phyloP scores from a whole-genome alignment of 2,797 vertebrate genomes.

The Cheirogaleus major region DNA sequence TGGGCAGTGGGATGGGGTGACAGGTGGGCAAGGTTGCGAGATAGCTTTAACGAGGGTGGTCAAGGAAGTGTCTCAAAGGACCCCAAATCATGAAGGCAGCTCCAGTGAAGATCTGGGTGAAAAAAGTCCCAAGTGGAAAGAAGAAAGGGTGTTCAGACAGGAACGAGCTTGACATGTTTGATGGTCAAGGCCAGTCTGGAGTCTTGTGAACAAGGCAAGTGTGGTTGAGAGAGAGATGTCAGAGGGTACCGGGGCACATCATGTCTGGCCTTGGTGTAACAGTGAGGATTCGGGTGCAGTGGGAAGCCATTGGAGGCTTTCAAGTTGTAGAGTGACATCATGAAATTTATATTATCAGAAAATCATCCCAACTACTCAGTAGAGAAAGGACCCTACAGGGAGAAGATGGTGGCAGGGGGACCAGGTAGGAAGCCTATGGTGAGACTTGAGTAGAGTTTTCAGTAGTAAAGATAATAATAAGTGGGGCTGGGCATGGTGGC shows the following conservation, averaged over 20 bases:
- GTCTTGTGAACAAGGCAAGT: background rate
- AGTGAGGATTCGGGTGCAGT: background rate
- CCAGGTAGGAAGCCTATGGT: background rate
- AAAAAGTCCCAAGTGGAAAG: background rate
- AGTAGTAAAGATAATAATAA: background rate
- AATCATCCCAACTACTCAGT: background rate
- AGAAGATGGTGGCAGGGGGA: background rate
- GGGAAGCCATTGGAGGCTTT: background rate
- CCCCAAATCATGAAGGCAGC: background rate
- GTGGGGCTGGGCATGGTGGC: no score
- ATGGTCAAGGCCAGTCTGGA: background rate
- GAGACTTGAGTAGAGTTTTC: background rate
- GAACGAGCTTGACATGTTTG: background rate
- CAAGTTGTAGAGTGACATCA: background rate
- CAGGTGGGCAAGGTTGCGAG: background rate
- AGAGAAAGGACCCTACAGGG: background rate
- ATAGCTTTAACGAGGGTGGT: background rate
- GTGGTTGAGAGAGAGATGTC: background rate
- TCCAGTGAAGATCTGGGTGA: background rate
- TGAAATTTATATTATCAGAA: background rate
- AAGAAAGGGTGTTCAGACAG: background rate
- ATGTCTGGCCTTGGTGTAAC: background rate
- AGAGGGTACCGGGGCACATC: background rate
- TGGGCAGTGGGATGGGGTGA: background rate
- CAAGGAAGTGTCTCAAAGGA: background rate